Percentiles rank a stretch among this genome's conserved stretches.
phyloP scores from a whole-genome alignment of 2,113 vertebrate species.

The Malurus melanocephalus region DNA sequence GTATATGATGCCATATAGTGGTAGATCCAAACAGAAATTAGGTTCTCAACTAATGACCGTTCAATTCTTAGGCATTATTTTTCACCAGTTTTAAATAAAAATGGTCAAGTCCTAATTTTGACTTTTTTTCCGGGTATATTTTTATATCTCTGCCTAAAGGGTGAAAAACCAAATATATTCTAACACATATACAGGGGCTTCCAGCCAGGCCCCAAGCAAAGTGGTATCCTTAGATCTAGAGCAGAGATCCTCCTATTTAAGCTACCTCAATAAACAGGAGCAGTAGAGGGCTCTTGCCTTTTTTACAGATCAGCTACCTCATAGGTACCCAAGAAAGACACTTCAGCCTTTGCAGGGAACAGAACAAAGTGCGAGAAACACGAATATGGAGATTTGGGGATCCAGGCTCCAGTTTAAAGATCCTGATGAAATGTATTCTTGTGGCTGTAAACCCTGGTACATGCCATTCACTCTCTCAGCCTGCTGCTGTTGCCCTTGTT shows the following conservation, averaged over 20 bases:
- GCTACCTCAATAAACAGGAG: background rate
- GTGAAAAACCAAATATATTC: background rate
- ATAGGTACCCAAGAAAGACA: background rate
- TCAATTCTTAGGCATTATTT: background rate
- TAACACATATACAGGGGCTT: background rate
- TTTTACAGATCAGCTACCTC: background rate
- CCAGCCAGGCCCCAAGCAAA: background rate
- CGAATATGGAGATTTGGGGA: background rate
- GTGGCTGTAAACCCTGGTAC: background rate
- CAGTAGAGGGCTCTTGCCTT: background rate
- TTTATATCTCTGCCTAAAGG: background rate
- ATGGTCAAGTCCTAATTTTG: background rate
- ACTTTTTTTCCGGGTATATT: background rate
- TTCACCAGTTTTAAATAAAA: background rate
- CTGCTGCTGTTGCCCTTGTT: background rate
- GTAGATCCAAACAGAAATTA: background rate
- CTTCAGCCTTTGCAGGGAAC: background rate
- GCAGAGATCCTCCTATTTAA: background rate
- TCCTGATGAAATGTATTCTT: background rate
- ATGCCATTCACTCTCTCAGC: background rate
- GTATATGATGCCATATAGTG: fast-evolving
- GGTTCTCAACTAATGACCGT: background rate
- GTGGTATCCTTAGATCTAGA: background rate
- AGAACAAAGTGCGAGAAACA: background rate
- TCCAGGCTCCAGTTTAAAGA: background rate